Evolutionary conservation across 1,140 invertebrate species (phyloP).

Genomic region (Leptoteleia sp.): DNA sequence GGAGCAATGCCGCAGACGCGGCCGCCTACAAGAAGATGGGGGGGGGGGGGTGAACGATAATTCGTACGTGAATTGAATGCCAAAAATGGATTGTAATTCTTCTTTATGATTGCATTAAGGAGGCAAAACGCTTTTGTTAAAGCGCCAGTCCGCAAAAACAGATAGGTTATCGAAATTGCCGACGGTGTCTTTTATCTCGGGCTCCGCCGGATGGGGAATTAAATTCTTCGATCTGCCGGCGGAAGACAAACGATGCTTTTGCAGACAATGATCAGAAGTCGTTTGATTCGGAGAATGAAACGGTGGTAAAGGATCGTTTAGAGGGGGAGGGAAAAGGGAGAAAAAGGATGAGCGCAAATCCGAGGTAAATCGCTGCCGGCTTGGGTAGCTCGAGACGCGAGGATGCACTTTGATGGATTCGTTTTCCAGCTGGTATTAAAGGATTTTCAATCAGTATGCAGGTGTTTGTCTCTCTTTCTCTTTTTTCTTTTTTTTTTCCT

Average conservation of each 20-base stretch:
- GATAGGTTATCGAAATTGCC: slow-evolving; percentile 18
- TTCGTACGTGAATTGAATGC: slow-evolving; percentile 15
- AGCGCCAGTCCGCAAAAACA: slow-evolving; percentile 7
- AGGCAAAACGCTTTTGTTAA: slow-evolving; percentile 6
- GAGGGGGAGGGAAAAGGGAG: neutral
- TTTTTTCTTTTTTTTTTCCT: no score
- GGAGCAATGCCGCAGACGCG: no score
- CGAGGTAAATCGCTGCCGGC: neutral
- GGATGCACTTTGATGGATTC: slow-evolving; percentile 6
- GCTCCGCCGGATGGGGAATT: neutral
- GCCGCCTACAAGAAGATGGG: no score
- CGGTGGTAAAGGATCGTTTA: neutral
- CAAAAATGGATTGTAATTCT: slow-evolving; percentile 13
- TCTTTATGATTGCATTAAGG: slow-evolving; percentile 13
- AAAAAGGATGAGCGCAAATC: no score
- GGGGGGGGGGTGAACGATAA: no score
- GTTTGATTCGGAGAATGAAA: slow-evolving; percentile 7
- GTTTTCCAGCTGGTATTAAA: neutral
- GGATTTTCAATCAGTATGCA: slow-evolving; percentile 14
- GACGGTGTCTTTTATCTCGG: slow-evolving; percentile 10
- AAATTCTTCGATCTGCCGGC: neutral
- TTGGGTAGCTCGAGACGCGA: neutral
- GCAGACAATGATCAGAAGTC: slow-evolving; percentile 12
- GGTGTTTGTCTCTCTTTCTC: neutral
- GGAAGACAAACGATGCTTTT: slow-evolving; percentile 16